Evolutionary conservation across 2,888 invertebrate species (phyloP), one percentile per base, ranked within the genome.

Genomic region (Aleiodes leptofemur): DNA sequence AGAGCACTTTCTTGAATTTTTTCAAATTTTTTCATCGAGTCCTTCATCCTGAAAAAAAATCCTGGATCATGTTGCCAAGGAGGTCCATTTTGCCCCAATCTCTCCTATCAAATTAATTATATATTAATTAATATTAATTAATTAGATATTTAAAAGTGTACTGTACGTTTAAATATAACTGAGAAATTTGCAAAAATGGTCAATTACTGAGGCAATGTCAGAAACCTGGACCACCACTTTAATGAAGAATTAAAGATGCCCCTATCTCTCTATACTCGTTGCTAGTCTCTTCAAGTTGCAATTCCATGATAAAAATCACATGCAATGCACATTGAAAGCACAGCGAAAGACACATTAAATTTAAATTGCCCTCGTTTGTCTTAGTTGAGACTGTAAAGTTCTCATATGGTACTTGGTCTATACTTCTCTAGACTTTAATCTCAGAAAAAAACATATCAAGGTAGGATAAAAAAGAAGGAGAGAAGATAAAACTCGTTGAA

Each of bases 231-330:
- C 34, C 34, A 34, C 72, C 71, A 57, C 11, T 1, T 23, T n/a
- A 59, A 23, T 59, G 53, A 78, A 64, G 66, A 69, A 76, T 16
- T 43, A 57, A 70, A 38, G 13, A 38, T 11, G n/a, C 43, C 4
- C n/a, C n/a, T 1, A n/a, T 23, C 23, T 23, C 14, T 43, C 68
- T 55, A 34, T 34, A 6, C 57, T 38, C 2, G 34, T 29, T 64
- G 73, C 56, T 73, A 76, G 79, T 79, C 80, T 68, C 79, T 79
- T 80, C 75, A 72, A 80, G 78, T 74, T 69, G 78, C 80, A 79
- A 79, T 80, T 76, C 75, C 66, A 61, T 78, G 84, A 84, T 83
- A 83, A 81, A 81, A 80, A 83, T 84, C 84, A 78, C 77, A 53
- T 38, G 68, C 14, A 61, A 77, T 69, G 38, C 66, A 43, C 72